Evolutionary conservation across 2,797 vertebrate species (phyloP).

Genomic region (Heteromormyrus szaboi): DNA sequence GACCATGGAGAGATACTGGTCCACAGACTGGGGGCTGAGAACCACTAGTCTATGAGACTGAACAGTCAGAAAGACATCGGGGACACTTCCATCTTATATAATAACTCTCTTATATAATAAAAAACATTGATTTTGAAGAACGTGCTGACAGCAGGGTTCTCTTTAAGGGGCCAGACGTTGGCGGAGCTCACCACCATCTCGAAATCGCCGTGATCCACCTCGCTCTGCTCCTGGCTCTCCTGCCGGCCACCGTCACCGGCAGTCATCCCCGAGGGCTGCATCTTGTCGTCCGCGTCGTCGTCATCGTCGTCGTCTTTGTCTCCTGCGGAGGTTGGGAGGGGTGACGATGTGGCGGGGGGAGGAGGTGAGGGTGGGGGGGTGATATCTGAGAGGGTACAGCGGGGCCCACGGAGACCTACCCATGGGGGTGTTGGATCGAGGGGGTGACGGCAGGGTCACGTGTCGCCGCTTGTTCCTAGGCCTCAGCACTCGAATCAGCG

Average conservation of each 20-base stretch:
- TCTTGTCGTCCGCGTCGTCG: conserved; percentile 91
- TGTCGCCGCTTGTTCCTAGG: conserved; percentile 93
- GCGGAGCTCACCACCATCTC: conserved; percentile 93
- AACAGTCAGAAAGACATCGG: not conserved
- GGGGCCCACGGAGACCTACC: conserved; percentile 57
- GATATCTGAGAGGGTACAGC: not conserved
- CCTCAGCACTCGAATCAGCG: conserved; percentile 88
- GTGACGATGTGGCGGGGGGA: not conserved
- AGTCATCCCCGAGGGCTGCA: conserved; percentile 81
- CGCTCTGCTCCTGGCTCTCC: conserved; percentile 90
- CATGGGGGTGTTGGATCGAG: conserved; percentile 96
- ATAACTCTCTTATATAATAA: not conserved
- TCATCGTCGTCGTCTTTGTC: conserved; percentile 98
- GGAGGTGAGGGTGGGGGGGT: not conserved
- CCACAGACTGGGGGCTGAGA: not conserved
- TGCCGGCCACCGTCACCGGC: conserved; percentile 80
- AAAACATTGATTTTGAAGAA: not conserved
- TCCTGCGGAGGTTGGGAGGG: conserved; percentile 55
- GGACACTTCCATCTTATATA: not conserved
- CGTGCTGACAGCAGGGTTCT: not conserved
- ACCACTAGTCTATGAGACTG: not conserved
- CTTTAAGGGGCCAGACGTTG: not conserved
- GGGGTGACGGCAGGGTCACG: conserved; percentile 91
- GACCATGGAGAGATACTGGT: not conserved
- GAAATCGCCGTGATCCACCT: conserved; percentile 95